phyloP scores from a whole-genome alignment of 2,113 vertebrate genomes.

The Balaeniceps rex region DNA sequence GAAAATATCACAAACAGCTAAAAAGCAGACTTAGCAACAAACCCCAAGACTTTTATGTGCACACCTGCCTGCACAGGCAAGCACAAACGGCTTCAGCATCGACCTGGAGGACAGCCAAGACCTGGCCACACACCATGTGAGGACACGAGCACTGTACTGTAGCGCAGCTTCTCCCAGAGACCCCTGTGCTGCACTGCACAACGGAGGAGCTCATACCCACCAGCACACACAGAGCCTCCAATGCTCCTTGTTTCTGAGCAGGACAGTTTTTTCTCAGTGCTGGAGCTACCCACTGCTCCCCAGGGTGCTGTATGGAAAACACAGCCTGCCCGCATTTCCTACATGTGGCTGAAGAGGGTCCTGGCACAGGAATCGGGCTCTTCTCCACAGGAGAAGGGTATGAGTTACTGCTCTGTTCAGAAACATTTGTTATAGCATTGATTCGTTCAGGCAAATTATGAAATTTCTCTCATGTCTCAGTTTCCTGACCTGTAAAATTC shows the following conservation, averaged over 20 bases:
- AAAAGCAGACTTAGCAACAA: not conserved
- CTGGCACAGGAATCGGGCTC: not conserved
- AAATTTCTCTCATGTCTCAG: not conserved
- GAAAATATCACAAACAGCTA: not conserved
- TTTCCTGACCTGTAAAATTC: not conserved
- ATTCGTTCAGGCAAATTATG: not conserved
- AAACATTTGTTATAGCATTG: not conserved
- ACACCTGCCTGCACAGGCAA: not conserved
- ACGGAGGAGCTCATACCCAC: fast-evolving
- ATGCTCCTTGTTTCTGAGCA: not conserved
- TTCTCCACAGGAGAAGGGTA: not conserved
- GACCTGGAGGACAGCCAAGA: not conserved
- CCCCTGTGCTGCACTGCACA: fast-evolving
- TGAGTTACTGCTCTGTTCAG: not conserved
- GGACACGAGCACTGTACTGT: fast-evolving
- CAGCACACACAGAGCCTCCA: not conserved
- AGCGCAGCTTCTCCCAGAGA: not conserved
- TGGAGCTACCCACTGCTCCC: not conserved
- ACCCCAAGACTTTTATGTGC: not conserved
- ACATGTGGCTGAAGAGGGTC: not conserved
- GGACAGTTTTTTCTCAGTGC: not conserved
- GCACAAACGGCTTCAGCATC: not conserved
- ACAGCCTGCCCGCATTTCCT: not conserved
- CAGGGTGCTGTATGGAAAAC: not conserved
- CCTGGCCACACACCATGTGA: not conserved